phyloP scores from a whole-genome alignment of 2,797 vertebrate species.

The Eupleurogrammus muticus region DNA sequence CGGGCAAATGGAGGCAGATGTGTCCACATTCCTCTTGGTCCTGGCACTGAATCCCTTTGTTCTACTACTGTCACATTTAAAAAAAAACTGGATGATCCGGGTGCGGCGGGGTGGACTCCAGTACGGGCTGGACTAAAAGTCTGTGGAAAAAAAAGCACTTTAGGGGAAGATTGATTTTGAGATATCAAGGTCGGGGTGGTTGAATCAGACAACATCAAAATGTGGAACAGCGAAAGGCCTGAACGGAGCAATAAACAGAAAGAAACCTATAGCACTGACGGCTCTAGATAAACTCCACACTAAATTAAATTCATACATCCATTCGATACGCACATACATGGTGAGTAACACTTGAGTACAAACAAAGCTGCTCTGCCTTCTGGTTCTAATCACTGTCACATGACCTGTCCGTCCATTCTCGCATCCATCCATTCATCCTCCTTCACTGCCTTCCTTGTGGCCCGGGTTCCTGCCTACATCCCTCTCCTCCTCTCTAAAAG shows the following conservation, averaged over 20 bases:
- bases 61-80: constrained; percentile 48
- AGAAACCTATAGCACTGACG: not conserved
- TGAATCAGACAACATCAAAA: not conserved
- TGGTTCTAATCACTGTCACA: constrained; percentile 82
- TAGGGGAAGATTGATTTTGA: constrained; percentile 18
- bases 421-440: constrained; percentile 51
- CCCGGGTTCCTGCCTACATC: constrained; percentile 50
- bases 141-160: not conserved
- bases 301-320: constrained; percentile 10
- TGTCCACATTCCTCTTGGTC: constrained; percentile 66
- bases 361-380: constrained; percentile 51
- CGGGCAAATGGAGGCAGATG: constrained; percentile 71
- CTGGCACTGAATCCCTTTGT: constrained; percentile 47
- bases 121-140: not conserved
- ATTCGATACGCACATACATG: constrained; percentile 8
- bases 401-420: constrained; percentile 64
- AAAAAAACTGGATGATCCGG: constrained; percentile 16
- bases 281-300: constrained; percentile 6
- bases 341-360: constrained; percentile 45
- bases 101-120: not conserved
- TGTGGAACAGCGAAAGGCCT: not conserved
- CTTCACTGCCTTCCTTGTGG: constrained; percentile 54
- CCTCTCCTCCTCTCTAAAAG: constrained; percentile 50
- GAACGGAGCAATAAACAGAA: not conserved
- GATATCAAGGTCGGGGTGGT: not conserved